Conservation (phyloP, 2,797 vertebrate genomes). For the Diglossa cyanea region DNA sequence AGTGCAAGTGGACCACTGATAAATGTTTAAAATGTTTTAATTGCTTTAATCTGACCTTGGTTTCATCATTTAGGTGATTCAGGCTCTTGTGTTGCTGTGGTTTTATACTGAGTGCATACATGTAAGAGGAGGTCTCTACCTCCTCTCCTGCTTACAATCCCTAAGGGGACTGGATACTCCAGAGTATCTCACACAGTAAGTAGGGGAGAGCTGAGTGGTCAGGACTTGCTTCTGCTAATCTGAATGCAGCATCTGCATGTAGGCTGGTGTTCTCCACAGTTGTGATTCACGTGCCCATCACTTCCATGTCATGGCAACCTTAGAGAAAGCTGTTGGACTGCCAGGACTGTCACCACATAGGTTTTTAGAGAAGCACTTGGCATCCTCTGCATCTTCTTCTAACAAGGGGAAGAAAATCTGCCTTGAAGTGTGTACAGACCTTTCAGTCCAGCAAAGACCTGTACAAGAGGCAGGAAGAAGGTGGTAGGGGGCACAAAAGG, state of each 20-base stretch:
- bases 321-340: not conserved
- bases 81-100: not conserved
- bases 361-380: not conserved
- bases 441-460: not conserved
- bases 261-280: slow-evolving; percentile 13
- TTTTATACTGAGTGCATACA: not conserved
- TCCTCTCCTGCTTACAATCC: not conserved
- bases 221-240: not conserved
- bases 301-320: not conserved
- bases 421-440: not conserved
- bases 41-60: not conserved
- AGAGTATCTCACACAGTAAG: not conserved
- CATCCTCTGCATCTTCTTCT: not conserved
- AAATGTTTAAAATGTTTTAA: not conserved
- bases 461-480: not conserved
- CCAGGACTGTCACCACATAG: not conserved
- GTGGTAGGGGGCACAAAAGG: not conserved
- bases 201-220: not conserved
- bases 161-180: not conserved
- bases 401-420: not conserved
- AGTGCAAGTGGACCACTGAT: not conserved
- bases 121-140: not conserved
- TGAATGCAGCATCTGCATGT: not conserved
- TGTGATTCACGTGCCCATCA: not conserved
- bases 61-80: not conserved